These are phyloP conservation scores for Muscina levida DNA, from an alignment of 2,888 invertebrate genomes.

Conservation along the genomic window DNA sequence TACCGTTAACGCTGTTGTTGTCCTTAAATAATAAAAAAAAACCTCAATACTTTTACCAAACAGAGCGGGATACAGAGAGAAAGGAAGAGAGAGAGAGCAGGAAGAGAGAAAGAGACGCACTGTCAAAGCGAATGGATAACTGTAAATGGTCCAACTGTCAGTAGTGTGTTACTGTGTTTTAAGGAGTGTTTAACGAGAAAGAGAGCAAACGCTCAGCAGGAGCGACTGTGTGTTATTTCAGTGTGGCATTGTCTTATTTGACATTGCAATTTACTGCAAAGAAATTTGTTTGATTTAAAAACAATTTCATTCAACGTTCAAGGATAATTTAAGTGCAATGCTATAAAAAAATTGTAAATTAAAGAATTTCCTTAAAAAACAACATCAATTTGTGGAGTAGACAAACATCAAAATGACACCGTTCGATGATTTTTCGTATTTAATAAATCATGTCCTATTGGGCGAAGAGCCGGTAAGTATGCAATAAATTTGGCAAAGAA, in stretches of 20 bases:
- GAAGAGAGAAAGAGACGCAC: slow-evolving; percentile 5
- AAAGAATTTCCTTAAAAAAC: neutral
- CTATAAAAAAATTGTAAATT: neutral
- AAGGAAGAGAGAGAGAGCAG: neutral
- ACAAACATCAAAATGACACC: slow-evolving; percentile 80
- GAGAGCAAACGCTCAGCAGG: neutral
- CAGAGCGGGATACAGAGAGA: neutral
- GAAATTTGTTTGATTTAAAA: slow-evolving; percentile 36
- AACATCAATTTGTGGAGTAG: neutral
- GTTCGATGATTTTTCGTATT: slow-evolving; percentile 83
- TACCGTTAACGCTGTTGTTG: neutral
- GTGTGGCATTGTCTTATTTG: slow-evolving; percentile 61
- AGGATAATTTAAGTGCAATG: neutral
- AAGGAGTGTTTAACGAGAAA: neutral
- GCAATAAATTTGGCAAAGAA: neutral
- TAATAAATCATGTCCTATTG: slow-evolving; percentile 82
- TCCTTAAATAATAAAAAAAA: neutral
- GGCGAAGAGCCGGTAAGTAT: slow-evolving; percentile 83
- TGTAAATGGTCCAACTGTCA: slow-evolving; percentile 19
- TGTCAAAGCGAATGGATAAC: too few species aligned
- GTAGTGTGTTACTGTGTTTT: too few species aligned
- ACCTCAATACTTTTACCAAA: too few species aligned
- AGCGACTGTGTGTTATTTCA: slow-evolving; percentile 22
- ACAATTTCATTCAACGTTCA: too few species aligned
- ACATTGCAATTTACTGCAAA: slow-evolving; percentile 61